Percentiles rank a stretch among this genome's conserved stretches.
These are phyloP conservation scores for Tiliacea aurago DNA, from an alignment of 2,888 invertebrate genomes.

Conservation along the genomic window DNA sequence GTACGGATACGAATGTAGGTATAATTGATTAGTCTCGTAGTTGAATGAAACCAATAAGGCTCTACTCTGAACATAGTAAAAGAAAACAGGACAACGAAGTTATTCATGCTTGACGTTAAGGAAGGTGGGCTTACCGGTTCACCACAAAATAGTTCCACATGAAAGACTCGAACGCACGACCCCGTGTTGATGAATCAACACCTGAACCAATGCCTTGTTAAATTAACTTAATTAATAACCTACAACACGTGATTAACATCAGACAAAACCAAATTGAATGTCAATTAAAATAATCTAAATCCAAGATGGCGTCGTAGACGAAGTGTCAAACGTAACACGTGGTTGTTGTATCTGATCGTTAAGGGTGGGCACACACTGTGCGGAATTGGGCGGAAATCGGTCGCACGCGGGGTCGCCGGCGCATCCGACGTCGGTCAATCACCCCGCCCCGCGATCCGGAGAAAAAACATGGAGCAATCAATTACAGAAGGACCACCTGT, in stretches of 20 bases:
- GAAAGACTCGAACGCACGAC: slow-evolving; percentile 8
- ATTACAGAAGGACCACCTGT: slow-evolving; percentile 48
- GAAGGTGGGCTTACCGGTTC: slow-evolving; percentile 6
- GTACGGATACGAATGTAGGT: neutral
- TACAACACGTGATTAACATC: slow-evolving; percentile 17
- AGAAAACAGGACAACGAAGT: slow-evolving; percentile 14
- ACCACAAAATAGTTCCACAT: slow-evolving; percentile 38
- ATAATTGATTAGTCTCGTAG: too few relatives aligned
- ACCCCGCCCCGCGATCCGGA: slow-evolving; percentile 70
- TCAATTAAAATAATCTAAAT: slow-evolving; percentile 14
- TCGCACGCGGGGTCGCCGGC: slow-evolving; percentile 76
- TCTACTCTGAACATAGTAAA: neutral
- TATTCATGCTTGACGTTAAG: slow-evolving; percentile 28
- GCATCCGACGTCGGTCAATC: slow-evolving; percentile 78
- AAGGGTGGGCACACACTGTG: slow-evolving; percentile 68
- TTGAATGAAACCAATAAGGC: neutral
- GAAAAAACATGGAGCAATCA: slow-evolving; percentile 44
- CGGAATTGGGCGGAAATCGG: slow-evolving; percentile 79
- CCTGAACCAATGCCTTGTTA: slow-evolving; percentile 6
- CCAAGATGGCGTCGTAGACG: slow-evolving; percentile 40
- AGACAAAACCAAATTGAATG: neutral
- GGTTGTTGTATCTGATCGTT: slow-evolving; percentile 47
- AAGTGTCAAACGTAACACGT: slow-evolving; percentile 53
- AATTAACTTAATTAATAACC: slow-evolving; percentile 27
- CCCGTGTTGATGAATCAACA: slow-evolving; percentile 31